These are phyloP conservation scores for Sepiola atlantica DNA, from an alignment of 2,888 invertebrate genomes.

Conservation along the genomic window DNA sequence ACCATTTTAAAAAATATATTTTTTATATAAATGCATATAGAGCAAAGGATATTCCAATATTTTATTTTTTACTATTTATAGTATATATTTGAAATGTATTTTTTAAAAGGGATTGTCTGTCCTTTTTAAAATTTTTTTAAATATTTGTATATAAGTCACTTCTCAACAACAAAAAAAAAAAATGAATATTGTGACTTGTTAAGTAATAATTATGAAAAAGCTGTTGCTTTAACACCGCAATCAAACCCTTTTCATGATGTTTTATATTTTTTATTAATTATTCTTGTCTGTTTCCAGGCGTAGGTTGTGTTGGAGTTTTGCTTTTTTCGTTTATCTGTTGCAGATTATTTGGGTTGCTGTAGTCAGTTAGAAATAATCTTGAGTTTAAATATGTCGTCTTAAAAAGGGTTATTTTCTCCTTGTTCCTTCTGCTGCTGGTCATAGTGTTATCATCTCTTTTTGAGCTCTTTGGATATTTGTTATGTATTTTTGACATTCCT, in stretches of 20 bases:
- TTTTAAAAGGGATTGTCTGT: not conserved
- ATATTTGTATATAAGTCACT: not conserved
- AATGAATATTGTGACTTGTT: not conserved
- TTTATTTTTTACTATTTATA: not conserved
- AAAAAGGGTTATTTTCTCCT: not conserved
- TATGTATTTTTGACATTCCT: no score
- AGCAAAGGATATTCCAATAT: not conserved
- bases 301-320: slow-evolving; percentile 13
- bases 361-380: not conserved
- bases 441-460: not conserved
- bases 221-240: not conserved
- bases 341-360: not conserved
- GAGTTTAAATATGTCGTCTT: not conserved
- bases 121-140: not conserved
- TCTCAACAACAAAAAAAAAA: not conserved
- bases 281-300: slow-evolving; percentile 1
- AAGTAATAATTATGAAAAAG: not conserved
- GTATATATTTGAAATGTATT: slow-evolving; percentile 18
- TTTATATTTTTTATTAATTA: not conserved
- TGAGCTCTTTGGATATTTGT: not conserved
- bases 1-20: not conserved
- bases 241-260: not conserved
- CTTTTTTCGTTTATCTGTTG: not conserved
- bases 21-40: not conserved
- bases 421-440: not conserved